Evolutionary conservation across 2,888 invertebrate genomes (phyloP), one percentile per base, ranked within the genome.

Genomic region (Mimas tiliae): DNA sequence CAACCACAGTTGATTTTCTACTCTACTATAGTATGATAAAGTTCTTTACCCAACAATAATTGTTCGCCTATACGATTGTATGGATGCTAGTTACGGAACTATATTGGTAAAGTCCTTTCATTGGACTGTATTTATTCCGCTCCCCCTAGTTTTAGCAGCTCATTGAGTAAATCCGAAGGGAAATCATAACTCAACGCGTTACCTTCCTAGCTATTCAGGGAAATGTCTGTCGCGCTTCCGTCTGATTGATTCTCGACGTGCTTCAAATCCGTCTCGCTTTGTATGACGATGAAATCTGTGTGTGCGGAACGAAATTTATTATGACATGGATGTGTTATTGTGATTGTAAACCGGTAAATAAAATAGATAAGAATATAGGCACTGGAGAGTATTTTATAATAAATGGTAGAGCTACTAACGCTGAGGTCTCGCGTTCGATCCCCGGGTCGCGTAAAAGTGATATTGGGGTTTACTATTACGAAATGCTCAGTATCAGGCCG

Each of bases 91-190:
- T 14, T 47, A 34, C 58, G 34, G 58, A 65, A 70, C 75, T 75
- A 74, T 75, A 75, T 75, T 52, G 69, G 74, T 72, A 68, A 47
- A 71, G 62, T 45, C 47, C 27, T n/a, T 45, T 14, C 42, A 45
- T 47, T 72, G 21, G 45, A 79, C 81, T 86, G 87, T 88, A 87
- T 86, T 86, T 86, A 83, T 85, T 82, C 78, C 75, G 69, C 71
- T 74, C 79, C 81, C n/a, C 82, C 62, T 11, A 78, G 79, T 84
- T 84, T 81, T 68, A 73, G 72, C 79, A 75, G 79, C 74, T 76
- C 86, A 87, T 87, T 87, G 83, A 86, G 83, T 77, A 78, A 74
- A 79, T 68, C 66, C 69, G 70, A 65, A 69, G 74, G 76, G 79
- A 81, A 78, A 80, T 74, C 72, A 74, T 78, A 75, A 76, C 74